Evolutionary conservation across 2,888 invertebrate genomes (phyloP), one percentile per base, ranked within the genome.

Genomic region (Thereva unica): DNA sequence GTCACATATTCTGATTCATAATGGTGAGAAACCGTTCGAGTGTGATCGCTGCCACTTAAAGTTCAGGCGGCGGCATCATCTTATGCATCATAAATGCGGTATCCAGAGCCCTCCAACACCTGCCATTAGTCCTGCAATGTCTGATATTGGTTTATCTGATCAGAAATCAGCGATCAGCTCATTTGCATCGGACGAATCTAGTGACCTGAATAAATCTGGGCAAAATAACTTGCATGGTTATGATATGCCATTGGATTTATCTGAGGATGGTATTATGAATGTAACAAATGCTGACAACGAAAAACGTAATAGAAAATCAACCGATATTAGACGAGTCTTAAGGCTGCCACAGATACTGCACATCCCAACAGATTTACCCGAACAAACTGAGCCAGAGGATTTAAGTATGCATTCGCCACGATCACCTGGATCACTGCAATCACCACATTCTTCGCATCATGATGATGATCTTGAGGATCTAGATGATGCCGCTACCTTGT

Each of bases 381-480:
- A 91, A 78, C 95, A 95, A 83, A 94, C 94, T 2, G 94, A 94
- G 79, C 95, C 95, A 5, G 94, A 95, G 78, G 95, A 95, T 78
- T 84, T 95, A 71, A 93, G 93, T 65, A 88, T 93, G 85, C 86
- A 84, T 54, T 76, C 78, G 67, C 78, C 80, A 1, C 76, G 78
- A 59, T 77, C 74, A 7, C 72, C 72, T 8, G 59, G 71, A 52
- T 78, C 81, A n/a, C 71, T 74, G 0, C 80, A 78, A 44, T 83
- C 84, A 0, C 83, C 84, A 1, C 67, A 81, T 67, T 82, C 83
- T 23, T 79, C 44, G n/a, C 76, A 78, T 67, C 80, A 85, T 54
- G 85, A 85, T 41, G 83, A 83, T 37, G 83, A 84, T 67, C 81
- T 85, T 34, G 83, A 84, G 65, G 84, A 85, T 59, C 75, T 83